Base-by-base conservation (phyloP, 1,140 invertebrate species). In the Drosophila tristis region DNA sequence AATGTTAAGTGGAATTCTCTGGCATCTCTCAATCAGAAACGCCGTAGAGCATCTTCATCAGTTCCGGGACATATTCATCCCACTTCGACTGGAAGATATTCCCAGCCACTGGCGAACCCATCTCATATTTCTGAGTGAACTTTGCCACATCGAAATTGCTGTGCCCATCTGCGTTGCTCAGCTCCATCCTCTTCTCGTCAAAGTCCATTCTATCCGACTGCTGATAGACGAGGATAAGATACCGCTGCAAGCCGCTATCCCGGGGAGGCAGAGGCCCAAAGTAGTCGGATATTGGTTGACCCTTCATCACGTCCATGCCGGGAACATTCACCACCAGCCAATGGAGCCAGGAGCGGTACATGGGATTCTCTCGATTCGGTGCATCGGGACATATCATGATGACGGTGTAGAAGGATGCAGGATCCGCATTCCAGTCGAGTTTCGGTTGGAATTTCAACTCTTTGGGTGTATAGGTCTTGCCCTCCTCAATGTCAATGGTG, bases 311-410 rank as follows among this genome's bases (percentile, higher is more conserved):
- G 47, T 97, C 93, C 65, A 92, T 92, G 15, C 96, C 97, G 3
- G 96, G 96, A 79, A 99, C 97, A 90, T 99, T 99, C 2, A 94
- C 96, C 2, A 98, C 96, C 4, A 98, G 90, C 97, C 97, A 98
- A 91, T 98, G 98, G 71, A 97, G 96, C 96, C 96, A 98, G 92
- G 98, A 97, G 5, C 97, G 93, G 80, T 95, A 96, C 53, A 94
- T 96, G 0, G 95, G 96, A 62, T 96, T 94, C 3, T 94, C 93
- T 1, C 97, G 94, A 80, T 95, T 96, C 11, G 97, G 97, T 0
- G 87, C 86, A 70, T 90, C 86, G 25, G 86, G 86, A 47, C 81
- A 74, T 94, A 86, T 47, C 86, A 97, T 96, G 59, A 95, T 94
- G 1, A 98, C 91, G 2, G 96, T 96, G 84, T 98, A 98, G 72